Conservation (phyloP, 2,888 invertebrate species). For the Nymphalis polychloros region DNA sequence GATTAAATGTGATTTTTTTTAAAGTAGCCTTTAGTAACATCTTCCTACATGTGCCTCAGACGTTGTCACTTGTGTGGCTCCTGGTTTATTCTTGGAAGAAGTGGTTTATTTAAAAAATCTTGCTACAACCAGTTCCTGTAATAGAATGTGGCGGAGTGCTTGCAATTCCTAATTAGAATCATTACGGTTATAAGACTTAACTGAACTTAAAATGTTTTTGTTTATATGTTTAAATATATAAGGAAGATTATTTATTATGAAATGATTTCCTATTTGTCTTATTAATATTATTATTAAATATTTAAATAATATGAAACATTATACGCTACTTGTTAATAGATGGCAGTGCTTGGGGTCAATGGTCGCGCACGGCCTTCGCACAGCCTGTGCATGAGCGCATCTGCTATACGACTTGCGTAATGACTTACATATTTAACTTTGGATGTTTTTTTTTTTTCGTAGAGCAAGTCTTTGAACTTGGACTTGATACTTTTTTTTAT, state of each 20-base stretch:
- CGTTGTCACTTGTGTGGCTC: background rate
- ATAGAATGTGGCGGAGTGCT: background rate
- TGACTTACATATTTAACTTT: slow-evolving; percentile 28
- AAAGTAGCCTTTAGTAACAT: too few relatives aligned
- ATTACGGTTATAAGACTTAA: slow-evolving; percentile 6
- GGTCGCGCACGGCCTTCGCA: slow-evolving; percentile 46
- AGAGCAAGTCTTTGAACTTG: slow-evolving; percentile 11
- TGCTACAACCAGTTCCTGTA: slow-evolving; percentile 2
- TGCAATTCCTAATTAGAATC: slow-evolving; percentile 13
- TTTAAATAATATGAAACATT: background rate
- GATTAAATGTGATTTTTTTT: too few relatives aligned
- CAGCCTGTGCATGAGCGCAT: slow-evolving; percentile 35
- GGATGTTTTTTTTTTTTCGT: slow-evolving; percentile 21
- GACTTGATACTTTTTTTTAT: slow-evolving; percentile 4
- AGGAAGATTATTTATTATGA: background rate
- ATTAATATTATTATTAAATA: too few relatives aligned
- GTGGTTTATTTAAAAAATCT: background rate
- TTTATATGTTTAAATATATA: background rate
- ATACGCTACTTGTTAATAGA: slow-evolving; percentile 32
- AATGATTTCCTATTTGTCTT: too few relatives aligned
- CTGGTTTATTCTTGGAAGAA: slow-evolving; percentile 6
- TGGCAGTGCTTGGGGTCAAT: slow-evolving; percentile 42
- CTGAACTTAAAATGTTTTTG: background rate
- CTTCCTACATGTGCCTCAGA: too few relatives aligned
- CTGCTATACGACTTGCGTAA: slow-evolving; percentile 41